Conservation (phyloP, 1,140 invertebrate species). For the Heliconius hermathena region DNA sequence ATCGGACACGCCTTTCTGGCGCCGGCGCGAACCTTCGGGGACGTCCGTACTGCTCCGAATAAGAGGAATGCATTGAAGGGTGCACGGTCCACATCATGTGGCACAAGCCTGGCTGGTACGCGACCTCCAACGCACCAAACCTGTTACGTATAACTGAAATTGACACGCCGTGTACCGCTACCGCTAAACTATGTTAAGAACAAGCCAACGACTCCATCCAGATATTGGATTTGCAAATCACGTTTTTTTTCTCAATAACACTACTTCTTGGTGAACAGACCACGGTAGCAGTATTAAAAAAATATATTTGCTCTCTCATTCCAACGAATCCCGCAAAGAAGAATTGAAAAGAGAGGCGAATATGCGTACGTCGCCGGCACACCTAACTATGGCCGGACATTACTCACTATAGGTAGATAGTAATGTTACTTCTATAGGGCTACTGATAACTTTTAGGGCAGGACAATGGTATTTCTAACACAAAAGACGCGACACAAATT, state of each 20-base stretch:
- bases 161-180: conserved; percentile 50
- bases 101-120: conserved; percentile 70
- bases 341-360: conserved; percentile 72
- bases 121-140: conserved; percentile 78
- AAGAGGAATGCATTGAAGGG: conserved; percentile 68
- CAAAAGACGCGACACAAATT: conserved; percentile 52
- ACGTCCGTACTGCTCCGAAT: conserved; percentile 54
- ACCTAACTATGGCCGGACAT: conserved; percentile 81
- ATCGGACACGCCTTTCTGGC: conserved; percentile 76
- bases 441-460: conserved; percentile 67
- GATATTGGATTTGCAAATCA: conserved; percentile 44
- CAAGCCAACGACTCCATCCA: conserved; percentile 46
- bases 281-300: conserved; percentile 59
- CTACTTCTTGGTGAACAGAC: conserved; percentile 56
- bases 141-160: conserved; percentile 75
- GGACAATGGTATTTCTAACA: conserved; percentile 50
- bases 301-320: conserved; percentile 65
- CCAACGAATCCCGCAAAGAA: conserved; percentile 51
- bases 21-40: conserved; percentile 70
- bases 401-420: conserved; percentile 80
- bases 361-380: conserved; percentile 80
- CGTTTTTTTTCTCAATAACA: conserved; percentile 51
- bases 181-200: conserved; percentile 52
- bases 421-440: conserved; percentile 55
- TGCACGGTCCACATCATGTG: conserved; percentile 68